A percentile compares a stretch with the other conserved stretches of the same genome.
These are phyloP conservation scores for Brachyalestes nurse DNA, from an alignment of 2,797 vertebrate species.

Conservation along the genomic window DNA sequence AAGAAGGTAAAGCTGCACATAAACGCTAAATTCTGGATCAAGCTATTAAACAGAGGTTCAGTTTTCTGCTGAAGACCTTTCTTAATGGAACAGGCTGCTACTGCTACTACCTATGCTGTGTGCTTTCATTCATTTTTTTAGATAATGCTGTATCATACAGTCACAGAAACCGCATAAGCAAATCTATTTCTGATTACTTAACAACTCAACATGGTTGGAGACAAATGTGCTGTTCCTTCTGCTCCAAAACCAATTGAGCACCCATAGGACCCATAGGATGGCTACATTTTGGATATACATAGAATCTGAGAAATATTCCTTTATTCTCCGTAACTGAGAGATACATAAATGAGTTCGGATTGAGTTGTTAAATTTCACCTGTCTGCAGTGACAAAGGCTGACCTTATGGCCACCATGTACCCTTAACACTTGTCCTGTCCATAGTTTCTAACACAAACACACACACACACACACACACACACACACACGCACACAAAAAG, in stretches of 20 bases:
- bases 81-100: not conserved
- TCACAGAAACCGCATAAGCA: not conserved
- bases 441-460: slow-evolving; percentile 62
- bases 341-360: not conserved
- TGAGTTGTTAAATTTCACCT: not conserved
- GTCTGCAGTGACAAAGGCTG: not conserved
- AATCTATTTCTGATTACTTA: not conserved
- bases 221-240: too few relatives aligned
- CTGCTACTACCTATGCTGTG: not conserved
- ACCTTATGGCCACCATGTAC: slow-evolving; percentile 1
- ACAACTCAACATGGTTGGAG: not conserved
- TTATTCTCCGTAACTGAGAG: not conserved
- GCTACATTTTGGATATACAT: too few relatives aligned
- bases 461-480: slow-evolving; percentile 67
- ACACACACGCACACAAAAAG: slow-evolving; percentile 65
- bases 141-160: not conserved
- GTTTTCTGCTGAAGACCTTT: not conserved
- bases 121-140: not conserved
- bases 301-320: too few relatives aligned
- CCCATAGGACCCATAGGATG: too few relatives aligned
- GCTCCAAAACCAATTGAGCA: too few relatives aligned
- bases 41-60: not conserved
- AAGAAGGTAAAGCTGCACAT: too few relatives aligned
- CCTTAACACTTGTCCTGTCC: slow-evolving; percentile 53
- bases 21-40: not conserved